Evolutionary conservation across 1,140 invertebrate species (phyloP).

Genomic region (Calephelis virginiensis): DNA sequence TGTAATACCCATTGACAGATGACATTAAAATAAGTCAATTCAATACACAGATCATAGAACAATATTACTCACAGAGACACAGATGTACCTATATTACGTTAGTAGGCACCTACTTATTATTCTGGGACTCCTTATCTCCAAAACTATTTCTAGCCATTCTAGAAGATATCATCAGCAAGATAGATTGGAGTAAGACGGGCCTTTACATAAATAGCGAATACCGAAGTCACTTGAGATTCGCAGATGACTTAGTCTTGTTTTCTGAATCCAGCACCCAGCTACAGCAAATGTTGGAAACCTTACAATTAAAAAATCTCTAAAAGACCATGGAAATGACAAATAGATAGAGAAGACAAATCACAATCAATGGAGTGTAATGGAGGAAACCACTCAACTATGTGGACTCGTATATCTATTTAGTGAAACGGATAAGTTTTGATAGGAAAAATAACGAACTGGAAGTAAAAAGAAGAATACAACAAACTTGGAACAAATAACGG

Average conservation of each 20-base stretch:
- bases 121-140: not conserved
- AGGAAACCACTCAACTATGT: not conserved
- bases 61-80: too few species aligned
- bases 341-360: not conserved
- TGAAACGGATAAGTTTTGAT: too few species aligned
- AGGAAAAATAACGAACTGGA: too few species aligned
- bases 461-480: too few species aligned
- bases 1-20: too few species aligned
- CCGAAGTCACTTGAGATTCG: not conserved
- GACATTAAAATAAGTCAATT: too few species aligned
- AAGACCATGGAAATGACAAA: constrained; percentile 1
- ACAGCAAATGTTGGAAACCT: not conserved
- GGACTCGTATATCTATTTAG: not conserved
- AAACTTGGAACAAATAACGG: too few species aligned
- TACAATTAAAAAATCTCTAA: not conserved
- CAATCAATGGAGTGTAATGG: not conserved
- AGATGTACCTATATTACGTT: too few species aligned
- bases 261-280: not conserved
- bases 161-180: not conserved
- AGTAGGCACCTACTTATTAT: too few species aligned
- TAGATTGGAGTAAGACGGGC: not conserved
- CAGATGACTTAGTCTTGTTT: not conserved
- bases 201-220: not conserved
- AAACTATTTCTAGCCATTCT: not conserved
- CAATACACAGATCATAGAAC: too few species aligned